Evolutionary conservation across 2,797 vertebrate species (phyloP).

Genomic region (Psittacula derbiana): DNA sequence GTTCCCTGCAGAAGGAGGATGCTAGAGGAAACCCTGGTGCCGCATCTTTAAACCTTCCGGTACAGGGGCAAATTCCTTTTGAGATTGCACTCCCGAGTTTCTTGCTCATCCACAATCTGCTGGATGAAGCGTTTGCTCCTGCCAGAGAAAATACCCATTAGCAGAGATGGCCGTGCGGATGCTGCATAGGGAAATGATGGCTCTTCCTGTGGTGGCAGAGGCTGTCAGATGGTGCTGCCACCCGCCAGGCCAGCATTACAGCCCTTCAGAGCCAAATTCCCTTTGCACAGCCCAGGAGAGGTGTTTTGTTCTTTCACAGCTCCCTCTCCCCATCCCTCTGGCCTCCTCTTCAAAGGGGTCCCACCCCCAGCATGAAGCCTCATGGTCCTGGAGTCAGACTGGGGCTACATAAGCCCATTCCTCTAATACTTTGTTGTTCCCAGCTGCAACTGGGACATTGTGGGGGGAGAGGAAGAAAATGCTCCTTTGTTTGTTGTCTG

Average conservation of each 20-base stretch:
- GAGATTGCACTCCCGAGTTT: background rate
- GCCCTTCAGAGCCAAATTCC: background rate
- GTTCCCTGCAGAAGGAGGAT: background rate
- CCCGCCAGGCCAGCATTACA: background rate
- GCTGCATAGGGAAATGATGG: fast-evolving
- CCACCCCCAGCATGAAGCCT: background rate
- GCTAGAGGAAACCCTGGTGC: background rate
- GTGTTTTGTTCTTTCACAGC: background rate
- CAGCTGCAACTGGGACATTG: fast-evolving
- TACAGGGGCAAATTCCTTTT: background rate
- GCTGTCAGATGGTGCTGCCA: background rate
- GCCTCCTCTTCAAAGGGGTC: background rate
- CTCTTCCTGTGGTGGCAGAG: background rate
- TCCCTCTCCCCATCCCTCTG: background rate
- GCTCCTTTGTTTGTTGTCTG: background rate
- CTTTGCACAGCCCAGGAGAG: background rate
- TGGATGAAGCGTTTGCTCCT: background rate
- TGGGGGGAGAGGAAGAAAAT: background rate
- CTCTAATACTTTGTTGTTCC: background rate
- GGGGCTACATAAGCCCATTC: background rate
- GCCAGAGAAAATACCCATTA: background rate
- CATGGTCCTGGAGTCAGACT: background rate
- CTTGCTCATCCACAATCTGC: background rate
- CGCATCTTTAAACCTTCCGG: background rate
- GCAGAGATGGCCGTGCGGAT: background rate